Percentiles rank a stretch among this genome's conserved stretches.
These are phyloP conservation scores for Anabas testudineus DNA, from an alignment of 2,797 vertebrate genomes.

Conservation along the genomic window DNA sequence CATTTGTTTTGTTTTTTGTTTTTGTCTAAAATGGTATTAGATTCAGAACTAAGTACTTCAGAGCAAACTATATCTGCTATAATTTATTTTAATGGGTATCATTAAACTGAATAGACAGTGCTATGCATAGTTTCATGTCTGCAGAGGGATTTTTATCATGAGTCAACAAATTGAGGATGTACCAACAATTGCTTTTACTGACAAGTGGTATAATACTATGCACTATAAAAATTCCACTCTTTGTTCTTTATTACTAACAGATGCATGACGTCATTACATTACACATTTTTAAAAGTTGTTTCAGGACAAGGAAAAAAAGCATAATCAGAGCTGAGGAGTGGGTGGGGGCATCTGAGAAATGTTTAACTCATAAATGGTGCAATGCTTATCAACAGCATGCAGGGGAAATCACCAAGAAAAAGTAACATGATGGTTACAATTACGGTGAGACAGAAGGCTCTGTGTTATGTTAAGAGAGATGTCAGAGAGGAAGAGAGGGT, in stretches of 20 bases:
- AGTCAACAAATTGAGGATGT: slow-evolving; percentile 37
- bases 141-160: slow-evolving; percentile 47
- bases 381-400: slow-evolving; percentile 45
- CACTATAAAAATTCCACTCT: slow-evolving; percentile 38
- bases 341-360: slow-evolving; percentile 30
- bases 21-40: slow-evolving; percentile 51
- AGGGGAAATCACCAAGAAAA: slow-evolving; percentile 46
- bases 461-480: slow-evolving; percentile 69
- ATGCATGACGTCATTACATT: slow-evolving; percentile 47
- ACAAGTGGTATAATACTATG: slow-evolving; percentile 35
- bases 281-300: slow-evolving; percentile 13
- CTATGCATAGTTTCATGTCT: slow-evolving; percentile 33
- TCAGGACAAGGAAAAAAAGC: slow-evolving; percentile 13
- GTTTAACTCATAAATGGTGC: slow-evolving; percentile 36
- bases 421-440: slow-evolving; percentile 64
- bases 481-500: slow-evolving; percentile 67
- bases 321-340: slow-evolving; percentile 32
- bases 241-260: slow-evolving; percentile 45
- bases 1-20: slow-evolving; percentile 32
- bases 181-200: slow-evolving; percentile 51
- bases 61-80: slow-evolving; percentile 48
- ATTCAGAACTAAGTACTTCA: slow-evolving; percentile 59
- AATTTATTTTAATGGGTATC: slow-evolving; percentile 59
- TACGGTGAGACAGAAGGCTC: slow-evolving; percentile 64
- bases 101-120: slow-evolving; percentile 55